A percentile compares a stretch with the other conserved stretches of the same genome.
These are phyloP conservation scores for Gallinago solitaria DNA, from an alignment of 2,797 vertebrate genomes.

Conservation along the genomic window DNA sequence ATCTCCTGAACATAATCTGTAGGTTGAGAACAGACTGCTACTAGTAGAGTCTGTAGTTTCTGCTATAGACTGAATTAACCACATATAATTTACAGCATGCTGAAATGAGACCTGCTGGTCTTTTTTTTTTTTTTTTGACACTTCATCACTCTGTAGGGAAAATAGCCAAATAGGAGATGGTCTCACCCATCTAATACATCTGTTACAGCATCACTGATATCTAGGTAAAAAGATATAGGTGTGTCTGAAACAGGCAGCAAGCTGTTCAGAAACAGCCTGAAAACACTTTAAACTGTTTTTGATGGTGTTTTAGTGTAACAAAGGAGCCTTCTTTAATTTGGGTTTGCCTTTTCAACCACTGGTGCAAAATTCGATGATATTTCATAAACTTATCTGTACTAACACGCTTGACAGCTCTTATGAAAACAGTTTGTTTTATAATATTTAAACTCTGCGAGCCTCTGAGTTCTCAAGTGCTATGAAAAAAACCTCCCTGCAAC, in stretches of 20 bases:
- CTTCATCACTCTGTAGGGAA: background rate
- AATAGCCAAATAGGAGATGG: background rate
- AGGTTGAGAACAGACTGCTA: background rate
- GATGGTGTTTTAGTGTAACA: background rate
- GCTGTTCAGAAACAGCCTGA: background rate
- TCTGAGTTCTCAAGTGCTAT: background rate
- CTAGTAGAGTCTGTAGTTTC: background rate
- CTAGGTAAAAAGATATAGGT: background rate
- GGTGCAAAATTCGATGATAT: background rate
- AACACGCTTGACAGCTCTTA: background rate
- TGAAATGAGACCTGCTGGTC: background rate
- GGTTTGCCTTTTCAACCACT: background rate
- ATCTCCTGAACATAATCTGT: background rate
- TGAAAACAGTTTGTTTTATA: background rate
- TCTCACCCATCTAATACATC: background rate
- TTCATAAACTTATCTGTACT: background rate
- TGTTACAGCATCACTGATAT: background rate
- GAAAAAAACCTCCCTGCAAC: background rate
- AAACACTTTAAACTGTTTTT: background rate
- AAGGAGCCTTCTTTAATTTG: background rate
- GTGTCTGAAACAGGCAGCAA: background rate
- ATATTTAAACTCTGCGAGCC: background rate
- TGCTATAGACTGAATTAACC: background rate
- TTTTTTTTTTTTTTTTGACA: background rate
- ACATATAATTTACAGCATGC: background rate